Evolutionary conservation across 2,888 invertebrate species (phyloP).

Genomic region (Oligia fasciuncula): DNA sequence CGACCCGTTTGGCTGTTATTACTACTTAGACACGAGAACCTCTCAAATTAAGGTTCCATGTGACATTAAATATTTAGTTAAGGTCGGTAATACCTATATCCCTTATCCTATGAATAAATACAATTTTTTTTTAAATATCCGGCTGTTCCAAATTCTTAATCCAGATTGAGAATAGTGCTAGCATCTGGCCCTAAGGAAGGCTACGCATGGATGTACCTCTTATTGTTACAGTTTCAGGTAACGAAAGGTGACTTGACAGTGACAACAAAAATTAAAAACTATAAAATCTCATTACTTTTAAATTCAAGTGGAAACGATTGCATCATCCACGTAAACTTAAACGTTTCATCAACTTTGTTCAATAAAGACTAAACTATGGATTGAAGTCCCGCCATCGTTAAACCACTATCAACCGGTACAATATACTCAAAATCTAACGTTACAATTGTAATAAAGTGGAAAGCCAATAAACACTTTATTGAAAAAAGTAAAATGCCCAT

Average conservation of each 20-base stretch:
- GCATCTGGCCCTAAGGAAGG: background rate
- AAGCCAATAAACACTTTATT: constrained; percentile 83
- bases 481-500: constrained; percentile 80
- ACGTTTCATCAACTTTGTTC: constrained; percentile 37
- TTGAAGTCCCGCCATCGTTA: constrained; percentile 60
- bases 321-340: constrained; percentile 19
- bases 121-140: background rate
- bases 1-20: background rate
- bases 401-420: constrained; percentile 62
- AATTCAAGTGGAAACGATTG: background rate
- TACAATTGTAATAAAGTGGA: constrained; percentile 74
- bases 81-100: background rate
- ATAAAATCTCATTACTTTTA: background rate
- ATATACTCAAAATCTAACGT: constrained; percentile 73
- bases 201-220: background rate
- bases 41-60: too few relatives aligned
- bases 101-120: too few relatives aligned
- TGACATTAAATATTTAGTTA: background rate
- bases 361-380: constrained; percentile 38
- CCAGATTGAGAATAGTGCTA: background rate
- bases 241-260: background rate
- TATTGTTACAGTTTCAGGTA: background rate
- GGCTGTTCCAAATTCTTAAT: background rate
- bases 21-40: too few relatives aligned
- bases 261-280: background rate